Evolutionary conservation across 2,888 invertebrate species (phyloP).

Genomic region (Ecliptopera silaceata): DNA sequence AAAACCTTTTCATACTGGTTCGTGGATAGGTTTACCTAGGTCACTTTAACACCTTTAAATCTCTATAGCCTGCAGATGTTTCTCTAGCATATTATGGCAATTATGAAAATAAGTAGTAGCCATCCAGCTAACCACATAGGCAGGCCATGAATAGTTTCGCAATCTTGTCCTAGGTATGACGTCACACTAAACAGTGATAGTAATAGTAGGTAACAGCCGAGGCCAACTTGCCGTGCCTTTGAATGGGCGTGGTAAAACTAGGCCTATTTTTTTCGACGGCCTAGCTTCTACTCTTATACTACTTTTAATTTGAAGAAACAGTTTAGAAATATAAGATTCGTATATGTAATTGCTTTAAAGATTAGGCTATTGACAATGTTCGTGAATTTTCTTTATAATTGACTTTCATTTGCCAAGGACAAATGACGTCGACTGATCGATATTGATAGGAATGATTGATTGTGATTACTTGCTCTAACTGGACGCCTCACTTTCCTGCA

Average conservation of each 20-base stretch:
- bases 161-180: slow-evolving; percentile 2
- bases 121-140: background rate
- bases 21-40: too few relatives aligned
- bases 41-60: too few relatives aligned
- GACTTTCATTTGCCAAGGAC: slow-evolving; percentile 25
- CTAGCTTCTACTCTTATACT: background rate
- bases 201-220: slow-evolving; percentile 2
- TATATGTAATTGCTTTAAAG: background rate
- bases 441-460: slow-evolving; percentile 36
- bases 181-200: background rate
- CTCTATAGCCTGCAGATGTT: too few relatives aligned
- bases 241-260: background rate
- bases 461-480: background rate
- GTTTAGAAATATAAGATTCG: background rate
- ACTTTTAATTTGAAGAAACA: too few relatives aligned
- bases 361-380: background rate
- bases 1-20: too few relatives aligned
- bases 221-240: slow-evolving; percentile 8
- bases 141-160: slow-evolving; percentile 1
- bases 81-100: too few relatives aligned
- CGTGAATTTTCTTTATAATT: slow-evolving; percentile 9
- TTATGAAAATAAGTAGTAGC: too few relatives aligned
- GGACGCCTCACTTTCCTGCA: background rate
- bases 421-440: slow-evolving; percentile 20
- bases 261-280: background rate